Evolutionary conservation across 2,888 invertebrate species (phyloP), one percentile per base, ranked within the genome.

Genomic region (Papilio gigon): DNA sequence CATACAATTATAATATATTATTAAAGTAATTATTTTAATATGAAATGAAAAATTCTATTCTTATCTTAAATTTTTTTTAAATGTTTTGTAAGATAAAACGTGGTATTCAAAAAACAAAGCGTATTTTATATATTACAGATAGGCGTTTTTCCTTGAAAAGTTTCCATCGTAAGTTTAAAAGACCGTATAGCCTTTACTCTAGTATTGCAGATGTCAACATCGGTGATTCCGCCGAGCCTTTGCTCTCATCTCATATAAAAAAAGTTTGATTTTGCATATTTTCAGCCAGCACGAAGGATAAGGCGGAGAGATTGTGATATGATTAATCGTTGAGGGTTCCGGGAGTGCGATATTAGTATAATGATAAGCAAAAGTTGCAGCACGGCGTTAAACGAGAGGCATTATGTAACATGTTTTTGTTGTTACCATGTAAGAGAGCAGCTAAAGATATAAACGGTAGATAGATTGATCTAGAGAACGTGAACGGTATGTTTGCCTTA

Each of bases 211-310:
- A n/a, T n/a, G n/a, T n/a, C n/a, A n/a, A n/a, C n/a, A n/a, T n/a
- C n/a, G n/a, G n/a, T n/a, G n/a, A n/a, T n/a, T n/a, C n/a, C n/a
- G n/a, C n/a, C n/a, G n/a, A n/a, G n/a, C n/a, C n/a, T n/a, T n/a
- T n/a, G n/a, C n/a, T n/a, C n/a, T n/a, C n/a, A n/a, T n/a, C n/a
- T n/a, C n/a, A n/a, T n/a, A n/a, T n/a, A n/a, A n/a, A n/a, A n/a
- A n/a, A n/a, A n/a, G n/a, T n/a, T 53, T n/a, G 27, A 56, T 56
- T 30, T 17, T 56, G 30, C 17, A 56, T 56, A 56, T 30, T 56
- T 27, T 53, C n/a, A 27, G 27, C 27, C 9, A 4, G 53, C 17
- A 12, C 11, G 53, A n/a, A 53, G 53, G 53, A 30, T 56, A 56
- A 53, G 14, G 53, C 25, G 30, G 30, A n/a, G 53, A 56, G 27